Evolutionary conservation across 2,797 vertebrate genomes (phyloP).

Genomic region (Simalia tracyae): DNA sequence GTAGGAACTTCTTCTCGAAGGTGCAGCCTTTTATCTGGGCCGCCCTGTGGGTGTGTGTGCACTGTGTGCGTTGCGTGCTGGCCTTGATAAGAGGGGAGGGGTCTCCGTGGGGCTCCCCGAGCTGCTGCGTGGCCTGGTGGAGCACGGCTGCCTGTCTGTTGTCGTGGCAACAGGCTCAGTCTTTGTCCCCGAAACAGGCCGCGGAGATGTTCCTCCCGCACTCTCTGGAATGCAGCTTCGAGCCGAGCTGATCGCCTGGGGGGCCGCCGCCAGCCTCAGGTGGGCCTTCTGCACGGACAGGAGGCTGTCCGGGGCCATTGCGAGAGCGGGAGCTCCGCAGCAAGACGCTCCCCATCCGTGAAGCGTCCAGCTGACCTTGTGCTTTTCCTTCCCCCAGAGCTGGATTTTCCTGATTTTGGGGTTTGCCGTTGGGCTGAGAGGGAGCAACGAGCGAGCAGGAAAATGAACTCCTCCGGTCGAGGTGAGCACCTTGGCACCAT

Average conservation of each 20-base stretch:
- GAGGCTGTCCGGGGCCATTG: not conserved
- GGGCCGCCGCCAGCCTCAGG: not conserved
- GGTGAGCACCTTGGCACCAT: constrained; percentile 32
- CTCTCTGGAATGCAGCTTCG: not conserved
- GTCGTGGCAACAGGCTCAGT: not conserved
- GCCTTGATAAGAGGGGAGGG: not conserved
- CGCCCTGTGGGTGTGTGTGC: not conserved
- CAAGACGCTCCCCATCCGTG: accelerated
- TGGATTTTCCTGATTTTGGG: not conserved
- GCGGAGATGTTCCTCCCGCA: not conserved
- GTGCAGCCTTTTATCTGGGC: not conserved
- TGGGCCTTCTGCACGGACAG: not conserved
- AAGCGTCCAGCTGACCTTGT: not conserved
- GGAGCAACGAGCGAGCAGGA: constrained; percentile 20
- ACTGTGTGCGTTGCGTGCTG: not conserved
- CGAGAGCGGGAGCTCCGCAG: accelerated
- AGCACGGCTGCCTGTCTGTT: constrained; percentile 11
- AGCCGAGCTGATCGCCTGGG: not conserved
- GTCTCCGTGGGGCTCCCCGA: not conserved
- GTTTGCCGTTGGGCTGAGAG: not conserved
- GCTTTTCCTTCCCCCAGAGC: not conserved
- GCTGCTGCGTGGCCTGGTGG: not conserved
- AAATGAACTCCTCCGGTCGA: constrained; percentile 29
- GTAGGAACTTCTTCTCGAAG: not conserved
- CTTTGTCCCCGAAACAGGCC: not conserved